These are phyloP conservation scores for Belonocnema kinseyi DNA, from an alignment of 1,140 invertebrate genomes.

Conservation along the genomic window DNA sequence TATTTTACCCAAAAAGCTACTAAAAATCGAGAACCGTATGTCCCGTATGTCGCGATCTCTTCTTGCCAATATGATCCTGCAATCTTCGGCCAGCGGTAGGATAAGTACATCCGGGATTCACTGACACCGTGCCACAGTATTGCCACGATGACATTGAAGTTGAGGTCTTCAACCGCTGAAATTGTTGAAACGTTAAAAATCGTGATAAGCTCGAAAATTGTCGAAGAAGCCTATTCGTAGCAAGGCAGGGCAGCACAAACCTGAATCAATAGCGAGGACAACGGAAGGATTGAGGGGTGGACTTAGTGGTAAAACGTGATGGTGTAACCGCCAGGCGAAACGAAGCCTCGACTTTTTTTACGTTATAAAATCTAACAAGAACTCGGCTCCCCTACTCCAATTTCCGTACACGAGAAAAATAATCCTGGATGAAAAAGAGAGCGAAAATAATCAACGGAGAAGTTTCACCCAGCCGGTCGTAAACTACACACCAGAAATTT, in stretches of 20 bases:
- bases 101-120: constrained; percentile 37
- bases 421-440: background rate
- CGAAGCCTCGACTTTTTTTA: constrained; percentile 25
- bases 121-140: constrained; percentile 33
- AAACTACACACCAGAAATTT: too few relatives aligned
- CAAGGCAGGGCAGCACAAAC: constrained; percentile 41
- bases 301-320: constrained; percentile 42
- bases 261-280: constrained; percentile 58
- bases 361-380: constrained; percentile 31
- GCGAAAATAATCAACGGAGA: background rate
- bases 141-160: background rate
- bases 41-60: background rate
- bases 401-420: background rate
- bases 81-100: constrained; percentile 37
- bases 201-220: background rate
- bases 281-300: constrained; percentile 39
- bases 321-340: constrained; percentile 39
- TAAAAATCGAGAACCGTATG: background rate
- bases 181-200: background rate
- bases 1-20: too few relatives aligned
- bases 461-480: too few relatives aligned
- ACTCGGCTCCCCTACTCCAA: background rate
- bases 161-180: background rate
- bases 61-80: constrained; percentile 19
- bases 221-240: background rate